Evolutionary conservation across 2,113 vertebrate species (phyloP).

Genomic region (Rhinolophus ferrumequinum): DNA sequence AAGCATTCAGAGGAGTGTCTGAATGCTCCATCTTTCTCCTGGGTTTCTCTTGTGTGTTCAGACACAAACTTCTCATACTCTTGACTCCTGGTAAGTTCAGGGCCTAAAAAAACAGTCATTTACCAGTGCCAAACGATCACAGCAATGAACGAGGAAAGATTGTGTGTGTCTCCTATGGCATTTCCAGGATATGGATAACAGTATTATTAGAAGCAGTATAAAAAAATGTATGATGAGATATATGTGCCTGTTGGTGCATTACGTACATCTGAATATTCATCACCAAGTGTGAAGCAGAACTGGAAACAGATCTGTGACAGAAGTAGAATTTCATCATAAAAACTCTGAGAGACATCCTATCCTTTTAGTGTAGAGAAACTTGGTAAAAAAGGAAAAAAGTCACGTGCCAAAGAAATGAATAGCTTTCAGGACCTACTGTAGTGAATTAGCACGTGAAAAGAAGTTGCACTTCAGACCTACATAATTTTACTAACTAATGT

Average conservation of each 20-base stretch:
- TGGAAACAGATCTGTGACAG: neutral
- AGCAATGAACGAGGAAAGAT: neutral
- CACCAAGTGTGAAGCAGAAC: neutral
- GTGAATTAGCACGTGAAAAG: neutral
- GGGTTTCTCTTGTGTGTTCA: neutral
- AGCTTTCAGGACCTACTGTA: neutral
- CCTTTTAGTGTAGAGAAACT: neutral
- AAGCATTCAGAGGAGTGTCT: neutral
- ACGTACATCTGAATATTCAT: neutral
- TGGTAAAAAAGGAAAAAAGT: neutral
- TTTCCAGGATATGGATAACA: neutral
- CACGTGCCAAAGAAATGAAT: neutral
- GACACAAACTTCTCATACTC: neutral
- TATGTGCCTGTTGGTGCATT: fast-evolving
- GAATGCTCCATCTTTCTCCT: neutral
- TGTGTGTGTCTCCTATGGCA: neutral
- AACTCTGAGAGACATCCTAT: neutral
- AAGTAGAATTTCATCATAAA: neutral
- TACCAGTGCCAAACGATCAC: neutral
- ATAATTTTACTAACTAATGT: too few relatives aligned
- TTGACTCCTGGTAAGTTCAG: neutral
- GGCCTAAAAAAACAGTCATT: neutral
- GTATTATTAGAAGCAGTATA: neutral
- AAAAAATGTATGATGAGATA: neutral
- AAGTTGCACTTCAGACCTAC: neutral